Evolutionary conservation across 2,797 vertebrate genomes (phyloP).

Genomic region (Emydoidea blandingii): DNA sequence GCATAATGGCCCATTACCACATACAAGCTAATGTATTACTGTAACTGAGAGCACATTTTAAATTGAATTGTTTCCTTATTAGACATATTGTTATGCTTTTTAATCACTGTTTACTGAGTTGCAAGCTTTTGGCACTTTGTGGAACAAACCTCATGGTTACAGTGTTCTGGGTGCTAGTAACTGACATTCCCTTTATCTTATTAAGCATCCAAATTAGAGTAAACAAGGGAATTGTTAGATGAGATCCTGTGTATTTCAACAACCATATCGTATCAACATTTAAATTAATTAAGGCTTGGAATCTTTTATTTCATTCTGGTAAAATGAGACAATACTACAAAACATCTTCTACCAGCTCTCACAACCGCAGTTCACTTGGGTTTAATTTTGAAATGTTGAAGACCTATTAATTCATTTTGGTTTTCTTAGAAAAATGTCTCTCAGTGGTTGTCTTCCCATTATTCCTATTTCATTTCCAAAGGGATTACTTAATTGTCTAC

Average conservation of each 20-base stretch:
- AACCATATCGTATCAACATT: neutral
- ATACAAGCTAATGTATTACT: neutral
- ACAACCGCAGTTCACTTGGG: constrained; percentile 25
- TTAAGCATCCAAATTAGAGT: neutral
- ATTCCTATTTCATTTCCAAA: constrained; percentile 34
- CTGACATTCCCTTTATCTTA: neutral
- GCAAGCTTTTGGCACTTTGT: neutral
- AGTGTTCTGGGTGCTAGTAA: neutral
- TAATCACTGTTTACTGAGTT: neutral
- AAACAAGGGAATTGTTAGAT: neutral
- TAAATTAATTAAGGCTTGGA: constrained; percentile 31
- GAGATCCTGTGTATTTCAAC: neutral
- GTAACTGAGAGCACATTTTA: neutral
- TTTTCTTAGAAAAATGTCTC: constrained; percentile 37
- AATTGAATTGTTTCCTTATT: neutral
- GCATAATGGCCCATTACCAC: neutral
- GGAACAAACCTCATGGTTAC: neutral
- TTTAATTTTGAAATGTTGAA: constrained; percentile 53
- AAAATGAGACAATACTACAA: constrained; percentile 39
- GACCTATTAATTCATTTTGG: constrained; percentile 35
- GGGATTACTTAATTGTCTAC: constrained; percentile 48
- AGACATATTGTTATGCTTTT: neutral
- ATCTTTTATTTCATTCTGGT: constrained; percentile 44
- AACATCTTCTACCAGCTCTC: neutral
- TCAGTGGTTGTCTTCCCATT: constrained; percentile 21